phyloP scores from a whole-genome alignment of 1,140 invertebrate genomes.

The Mya arenaria region DNA sequence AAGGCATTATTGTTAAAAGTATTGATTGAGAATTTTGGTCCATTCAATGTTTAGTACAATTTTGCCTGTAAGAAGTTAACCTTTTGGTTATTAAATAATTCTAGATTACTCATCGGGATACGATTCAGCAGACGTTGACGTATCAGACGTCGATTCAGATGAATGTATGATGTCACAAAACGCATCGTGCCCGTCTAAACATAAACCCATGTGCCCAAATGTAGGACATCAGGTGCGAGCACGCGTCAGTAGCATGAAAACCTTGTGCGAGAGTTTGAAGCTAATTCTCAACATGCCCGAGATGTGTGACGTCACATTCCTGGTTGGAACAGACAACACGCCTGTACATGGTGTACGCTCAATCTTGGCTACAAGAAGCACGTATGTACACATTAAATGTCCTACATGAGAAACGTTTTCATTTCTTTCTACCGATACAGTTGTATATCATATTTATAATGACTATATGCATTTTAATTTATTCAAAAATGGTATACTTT shows the following conservation, averaged over 20 bases:
- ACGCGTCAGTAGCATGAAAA: slow-evolving; percentile 38
- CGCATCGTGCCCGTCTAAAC: not conserved
- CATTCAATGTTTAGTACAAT: too few relatives aligned
- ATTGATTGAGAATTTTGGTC: too few relatives aligned
- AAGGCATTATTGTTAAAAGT: too few relatives aligned
- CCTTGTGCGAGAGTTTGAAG: slow-evolving; percentile 49
- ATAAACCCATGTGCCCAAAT: slow-evolving; percentile 4
- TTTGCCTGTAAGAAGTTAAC: too few relatives aligned
- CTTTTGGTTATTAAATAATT: too few relatives aligned
- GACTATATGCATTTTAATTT: too few relatives aligned
- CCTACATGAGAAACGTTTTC: too few relatives aligned
- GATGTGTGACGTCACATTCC: slow-evolving; percentile 60
- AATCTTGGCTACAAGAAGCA: slow-evolving; percentile 55
- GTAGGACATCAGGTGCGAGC: slow-evolving; percentile 1
- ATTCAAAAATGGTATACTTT: too few relatives aligned
- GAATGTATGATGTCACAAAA: not conserved
- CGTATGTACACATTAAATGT: too few relatives aligned
- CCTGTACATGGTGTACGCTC: slow-evolving; percentile 55
- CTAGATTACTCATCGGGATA: slow-evolving; percentile 29
- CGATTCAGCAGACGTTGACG: slow-evolving; percentile 29
- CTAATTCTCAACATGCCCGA: slow-evolving; percentile 59
- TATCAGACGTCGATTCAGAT: not conserved
- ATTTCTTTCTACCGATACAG: too few relatives aligned
- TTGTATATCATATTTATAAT: too few relatives aligned
- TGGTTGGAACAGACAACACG: slow-evolving; percentile 44